Conservation (phyloP, 53 echinoderm and acorn worm species). For the Paelopatides confundens region DNA sequence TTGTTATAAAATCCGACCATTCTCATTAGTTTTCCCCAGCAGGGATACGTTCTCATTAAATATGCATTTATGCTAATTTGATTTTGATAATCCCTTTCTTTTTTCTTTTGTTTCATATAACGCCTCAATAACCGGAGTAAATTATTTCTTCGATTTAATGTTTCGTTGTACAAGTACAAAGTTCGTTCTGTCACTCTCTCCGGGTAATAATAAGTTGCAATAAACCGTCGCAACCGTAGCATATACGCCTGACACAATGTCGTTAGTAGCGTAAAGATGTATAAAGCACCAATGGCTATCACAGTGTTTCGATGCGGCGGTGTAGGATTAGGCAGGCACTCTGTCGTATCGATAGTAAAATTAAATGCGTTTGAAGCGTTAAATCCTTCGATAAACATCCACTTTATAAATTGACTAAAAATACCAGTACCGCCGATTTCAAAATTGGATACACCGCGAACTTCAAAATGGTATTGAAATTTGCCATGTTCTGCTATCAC, state of each 20-base stretch:
- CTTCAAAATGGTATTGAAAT: slow-evolving; percentile 67
- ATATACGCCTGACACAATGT: slow-evolving; percentile 88
- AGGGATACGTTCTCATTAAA: slow-evolving; percentile 64
- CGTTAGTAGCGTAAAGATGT: slow-evolving; percentile 74
- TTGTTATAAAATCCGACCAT: slow-evolving; percentile 61
- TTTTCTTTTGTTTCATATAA: slow-evolving; percentile 72
- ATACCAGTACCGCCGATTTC: slow-evolving; percentile 71
- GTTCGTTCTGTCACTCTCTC: slow-evolving; percentile 83
- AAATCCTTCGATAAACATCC: slow-evolving; percentile 77
- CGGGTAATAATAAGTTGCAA: slow-evolving; percentile 90
- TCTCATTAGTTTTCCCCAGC: slow-evolving; percentile 67
- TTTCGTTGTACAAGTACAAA: slow-evolving; percentile 77
- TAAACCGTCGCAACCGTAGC: slow-evolving; percentile 72
- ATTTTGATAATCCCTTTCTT: slow-evolving; percentile 65
- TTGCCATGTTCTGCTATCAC: slow-evolving; percentile 75
- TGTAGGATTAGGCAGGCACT: slow-evolving; percentile 73
- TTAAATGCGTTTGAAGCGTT: slow-evolving; percentile 74
- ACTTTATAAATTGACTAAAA: slow-evolving; percentile 63
- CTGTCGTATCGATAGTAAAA: slow-evolving; percentile 68
- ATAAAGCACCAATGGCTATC: slow-evolving; percentile 74
- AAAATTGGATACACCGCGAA: slow-evolving; percentile 66
- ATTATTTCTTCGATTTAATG: slow-evolving; percentile 78
- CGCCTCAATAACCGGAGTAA: slow-evolving; percentile 71
- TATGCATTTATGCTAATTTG: slow-evolving; percentile 77
- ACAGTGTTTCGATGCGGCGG: slow-evolving; percentile 62